These are phyloP conservation scores for Globodera ellingtonae DNA, from an alignment of 1,140 invertebrate species.

Conservation along the genomic window DNA sequence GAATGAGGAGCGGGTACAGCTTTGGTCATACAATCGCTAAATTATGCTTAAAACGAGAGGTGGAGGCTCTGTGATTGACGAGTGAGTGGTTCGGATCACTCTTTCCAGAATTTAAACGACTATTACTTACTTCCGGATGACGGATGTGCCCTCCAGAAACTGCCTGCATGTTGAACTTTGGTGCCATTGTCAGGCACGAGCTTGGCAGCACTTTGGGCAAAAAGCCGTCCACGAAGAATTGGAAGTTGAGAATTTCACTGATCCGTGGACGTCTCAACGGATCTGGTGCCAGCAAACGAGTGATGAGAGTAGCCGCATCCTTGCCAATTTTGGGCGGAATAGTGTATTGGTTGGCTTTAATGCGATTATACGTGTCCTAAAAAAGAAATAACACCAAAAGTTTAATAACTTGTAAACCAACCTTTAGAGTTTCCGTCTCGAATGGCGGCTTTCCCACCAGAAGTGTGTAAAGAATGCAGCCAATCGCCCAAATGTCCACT, in stretches of 20 bases:
- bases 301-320: slow-evolving; percentile 79
- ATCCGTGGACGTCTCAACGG: slow-evolving; percentile 81
- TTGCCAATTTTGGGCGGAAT: slow-evolving; percentile 75
- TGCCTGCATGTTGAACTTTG: slow-evolving; percentile 41
- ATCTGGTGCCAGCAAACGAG: slow-evolving; percentile 79
- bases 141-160: slow-evolving; percentile 34
- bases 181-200: slow-evolving; percentile 48
- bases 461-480: slow-evolving; percentile 92
- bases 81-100: too few species aligned
- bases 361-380: slow-evolving; percentile 74
- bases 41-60: too few species aligned
- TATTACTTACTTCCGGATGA: too few species aligned
- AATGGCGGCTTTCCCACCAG: slow-evolving; percentile 75
- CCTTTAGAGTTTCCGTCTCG: slow-evolving; percentile 65
- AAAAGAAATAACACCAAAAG: neutral
- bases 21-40: too few species aligned
- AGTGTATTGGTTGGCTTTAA: slow-evolving; percentile 88
- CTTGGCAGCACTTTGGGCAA: slow-evolving; percentile 39
- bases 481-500: slow-evolving; percentile 93
- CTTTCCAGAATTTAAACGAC: too few species aligned
- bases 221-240: slow-evolving; percentile 72
- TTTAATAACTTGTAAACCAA: too few species aligned
- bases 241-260: slow-evolving; percentile 76
- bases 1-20: too few species aligned
- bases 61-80: too few species aligned